Evolutionary conservation across 2,113 vertebrate genomes (phyloP), one percentile per base, ranked within the genome.

Genomic region (Plectropomus leopardus): DNA sequence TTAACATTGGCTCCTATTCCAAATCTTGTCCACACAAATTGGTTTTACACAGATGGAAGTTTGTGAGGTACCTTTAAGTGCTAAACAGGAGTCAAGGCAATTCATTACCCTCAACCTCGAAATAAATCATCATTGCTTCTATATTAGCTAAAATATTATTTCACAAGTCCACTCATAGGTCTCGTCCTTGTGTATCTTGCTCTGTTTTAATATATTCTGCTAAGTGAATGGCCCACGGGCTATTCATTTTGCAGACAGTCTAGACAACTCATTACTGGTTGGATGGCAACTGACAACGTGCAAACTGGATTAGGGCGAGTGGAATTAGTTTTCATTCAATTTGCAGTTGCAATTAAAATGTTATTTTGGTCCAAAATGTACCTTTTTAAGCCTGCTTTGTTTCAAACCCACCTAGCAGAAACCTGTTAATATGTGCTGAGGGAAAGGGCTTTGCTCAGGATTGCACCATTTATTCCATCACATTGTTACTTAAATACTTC

Each of bases 161-260:
- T 28, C 71, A 5, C 26, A 65, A 40, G 44, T 77, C 67, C 72
- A 66, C 73, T 64, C 70, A 23, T 14, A 57, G 55, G 63, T 64
- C 55, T 57, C 50, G 69, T 84, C 78, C 86, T 88, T 81, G 40
- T 71, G 32, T 63, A 58, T 69, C 24, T 73, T 71, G 7, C 42
- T 76, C 32, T 64, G n/a, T 75, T 86, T 70, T 66, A 86, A 79
- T 72, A 71, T 57, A 72, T 80, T 85, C 47, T 50, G 44, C 58
- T 48, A 72, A 77, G 51, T 83, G 75, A 84, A 72, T 63, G 74
- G 63, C 73, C 86, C 63, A 79, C 21, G 1, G 76, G 76, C 82
- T 80, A 75, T 83, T 90, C 63, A 83, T 89, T 86, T 86, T 58
- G 51, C 54, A 86, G 65, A 24, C 55, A 59, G 78, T 87, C 85